Conservation (phyloP, 2,797 vertebrate species). For the Cyprinella venusta region DNA sequence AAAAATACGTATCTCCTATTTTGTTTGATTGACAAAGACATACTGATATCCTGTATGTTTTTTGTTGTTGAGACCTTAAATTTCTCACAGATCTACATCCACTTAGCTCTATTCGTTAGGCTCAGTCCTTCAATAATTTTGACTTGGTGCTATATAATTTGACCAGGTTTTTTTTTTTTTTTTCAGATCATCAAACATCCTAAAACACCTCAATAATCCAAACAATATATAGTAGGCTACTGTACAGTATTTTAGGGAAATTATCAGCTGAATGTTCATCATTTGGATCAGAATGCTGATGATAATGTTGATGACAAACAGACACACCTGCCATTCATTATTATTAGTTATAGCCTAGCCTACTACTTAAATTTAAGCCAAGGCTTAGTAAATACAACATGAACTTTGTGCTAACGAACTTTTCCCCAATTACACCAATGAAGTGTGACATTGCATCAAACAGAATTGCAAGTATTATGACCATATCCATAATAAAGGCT, state of each 20-base stretch:
- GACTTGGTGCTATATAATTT: background rate
- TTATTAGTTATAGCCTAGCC: no score
- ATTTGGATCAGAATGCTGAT: background rate
- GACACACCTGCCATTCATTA: background rate
- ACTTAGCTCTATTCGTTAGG: background rate
- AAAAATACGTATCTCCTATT: background rate
- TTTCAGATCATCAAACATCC: background rate
- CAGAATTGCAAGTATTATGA: background rate
- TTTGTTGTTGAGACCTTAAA: background rate
- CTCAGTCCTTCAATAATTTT: background rate
- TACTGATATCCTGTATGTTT: background rate
- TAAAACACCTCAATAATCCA: background rate
- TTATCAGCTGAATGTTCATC: background rate
- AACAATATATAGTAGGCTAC: background rate
- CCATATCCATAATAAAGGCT: no score
- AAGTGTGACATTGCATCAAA: background rate
- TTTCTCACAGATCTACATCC: background rate
- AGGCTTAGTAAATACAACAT: background rate
- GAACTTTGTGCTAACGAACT: background rate
- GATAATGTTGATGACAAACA: background rate
- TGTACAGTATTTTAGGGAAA: no score
- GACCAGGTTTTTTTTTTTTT: background rate
- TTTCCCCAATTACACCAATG: background rate
- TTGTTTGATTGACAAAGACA: background rate
- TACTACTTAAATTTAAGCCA: background rate